Evolutionary conservation across 2,888 invertebrate genomes (phyloP), one percentile per base, ranked within the genome.

Genomic region (Homarus gammarus): DNA sequence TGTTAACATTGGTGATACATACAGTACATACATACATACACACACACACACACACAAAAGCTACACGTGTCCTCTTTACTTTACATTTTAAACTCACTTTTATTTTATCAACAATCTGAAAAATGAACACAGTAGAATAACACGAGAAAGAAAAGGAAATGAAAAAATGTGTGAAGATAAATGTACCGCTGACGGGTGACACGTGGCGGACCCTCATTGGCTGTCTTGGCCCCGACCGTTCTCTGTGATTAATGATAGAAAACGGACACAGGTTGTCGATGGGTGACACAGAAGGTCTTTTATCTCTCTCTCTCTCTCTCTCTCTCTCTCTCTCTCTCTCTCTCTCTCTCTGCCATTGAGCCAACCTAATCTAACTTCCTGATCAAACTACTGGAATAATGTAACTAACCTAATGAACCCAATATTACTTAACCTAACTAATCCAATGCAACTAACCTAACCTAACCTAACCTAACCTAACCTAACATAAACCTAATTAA

Each of bases 221-320:
- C 82, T 83, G 70, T 83, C 82, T 22, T 40, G 38, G n/a, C 40
- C 31, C 15, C 49, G 22, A n/a, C 73, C 73, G 38, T 40, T 73
- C 44, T 73, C 40, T 73, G 49, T 83, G 82, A 82, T 82, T 82
- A 68, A 82, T 82, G 82, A 82, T 31, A 82, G 82, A 82, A 82
- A 82, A 82, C 82, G 82, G 82, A 36, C 51, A 51, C 51, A 78
- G 78, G 78, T 78, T 49, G 78, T 51, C 78, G 51, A 78, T 78
- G 31, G 51, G 56, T 33, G 51, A 33, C 49, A 44, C 44, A 44
- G 49, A 40, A n/a, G n/a, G 38, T 33, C 56, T 78, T 33, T 78
- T 10, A 2, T 78, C 36, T 56, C 78, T 33, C 31, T 51, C 12
- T 22, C 5, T 36, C 51, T 70, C 44, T 44, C 44, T 44, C 6